Evolutionary conservation across 1,140 invertebrate species (phyloP), one percentile per base, ranked within the genome.

Genomic region (honey bee (Apis mellifera)): DNA sequence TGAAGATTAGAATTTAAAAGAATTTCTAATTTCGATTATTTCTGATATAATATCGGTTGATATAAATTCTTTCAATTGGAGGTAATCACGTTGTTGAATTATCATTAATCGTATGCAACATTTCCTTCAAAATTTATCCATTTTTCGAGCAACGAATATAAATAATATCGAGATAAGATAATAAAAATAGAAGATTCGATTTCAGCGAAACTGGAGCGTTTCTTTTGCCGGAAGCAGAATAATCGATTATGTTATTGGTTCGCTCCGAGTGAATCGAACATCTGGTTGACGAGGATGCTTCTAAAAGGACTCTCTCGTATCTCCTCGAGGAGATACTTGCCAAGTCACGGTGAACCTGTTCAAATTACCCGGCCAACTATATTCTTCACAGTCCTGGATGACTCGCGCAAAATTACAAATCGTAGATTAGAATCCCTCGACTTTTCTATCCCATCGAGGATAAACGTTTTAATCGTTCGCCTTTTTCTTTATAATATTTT

Each of bases 341-440:
- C 54, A 55, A 85, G 86, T 89, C 87, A 89, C 70, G 86, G 48
- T 78, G 84, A 77, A 89, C 87, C 84, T 89, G 87, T 89, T 83
- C 75, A 15, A 83, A 54, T 52, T 42, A 82, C 65, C 23, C 73
- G 17, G 17, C 21, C 50, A 8, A 62, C 78, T 55, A 74, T 55
- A 74, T 80, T 80, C 74, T 74, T 80, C 70, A n/a, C n/a, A n/a
- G n/a, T 74, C 32, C 13, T 50, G n/a, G 70, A 54, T 79, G 78
- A 81, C 78, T n/a, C 9, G 71, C 9, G 19, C 71, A 50, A 81
- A 77, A 60, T 82, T 76, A 69, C 21, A 13, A 66, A 59, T 76
- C 48, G 12, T 54, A 9, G 54, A 57, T 66, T 54, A n/a, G 23
- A 21, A 69, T 42, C 48, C 23, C 7, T 13, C 48, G 8, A 68